Evolutionary conservation across 1,140 invertebrate genomes (phyloP).

Genomic region (Calliopsis andreniformis): DNA sequence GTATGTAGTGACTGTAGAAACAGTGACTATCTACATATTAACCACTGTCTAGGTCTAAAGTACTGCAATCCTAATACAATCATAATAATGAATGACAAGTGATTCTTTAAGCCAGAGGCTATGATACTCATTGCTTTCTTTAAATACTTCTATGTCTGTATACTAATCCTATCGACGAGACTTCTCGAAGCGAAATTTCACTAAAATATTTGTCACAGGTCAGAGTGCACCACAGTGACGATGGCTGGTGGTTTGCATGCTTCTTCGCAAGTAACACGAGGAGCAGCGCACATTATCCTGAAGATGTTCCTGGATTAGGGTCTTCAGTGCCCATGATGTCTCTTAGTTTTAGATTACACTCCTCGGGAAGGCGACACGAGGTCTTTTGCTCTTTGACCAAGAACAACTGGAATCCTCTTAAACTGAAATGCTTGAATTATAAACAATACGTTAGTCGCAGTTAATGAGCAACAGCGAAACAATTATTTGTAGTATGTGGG

Average conservation of each 20-base stretch:
- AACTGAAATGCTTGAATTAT: not conserved
- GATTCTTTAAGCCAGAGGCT: too few species aligned
- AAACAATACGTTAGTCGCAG: constrained; percentile 18
- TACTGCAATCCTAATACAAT: too few species aligned
- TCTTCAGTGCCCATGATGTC: not conserved
- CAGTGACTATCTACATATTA: too few species aligned
- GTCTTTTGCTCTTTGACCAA: not conserved
- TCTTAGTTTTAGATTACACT: constrained; percentile 24
- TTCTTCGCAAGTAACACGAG: not conserved
- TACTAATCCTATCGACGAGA: too few species aligned
- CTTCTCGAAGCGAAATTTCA: not conserved
- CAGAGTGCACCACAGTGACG: not conserved
- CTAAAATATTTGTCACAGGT: constrained; percentile 12
- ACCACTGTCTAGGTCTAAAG: too few species aligned
- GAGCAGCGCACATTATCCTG: constrained; percentile 1
- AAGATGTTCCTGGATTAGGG: not conserved
- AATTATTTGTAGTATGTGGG: not conserved
- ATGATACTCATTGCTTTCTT: too few species aligned
- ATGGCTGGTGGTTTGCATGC: constrained; percentile 5
- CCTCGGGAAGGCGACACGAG: not conserved
- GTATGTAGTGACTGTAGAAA: too few species aligned
- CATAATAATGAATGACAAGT: too few species aligned
- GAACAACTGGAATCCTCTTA: not conserved
- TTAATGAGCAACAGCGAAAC: constrained; percentile 16
- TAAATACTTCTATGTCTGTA: too few species aligned